These are phyloP conservation scores for Harmothoe impar DNA, from an alignment of 2,888 invertebrate species.

Conservation along the genomic window DNA sequence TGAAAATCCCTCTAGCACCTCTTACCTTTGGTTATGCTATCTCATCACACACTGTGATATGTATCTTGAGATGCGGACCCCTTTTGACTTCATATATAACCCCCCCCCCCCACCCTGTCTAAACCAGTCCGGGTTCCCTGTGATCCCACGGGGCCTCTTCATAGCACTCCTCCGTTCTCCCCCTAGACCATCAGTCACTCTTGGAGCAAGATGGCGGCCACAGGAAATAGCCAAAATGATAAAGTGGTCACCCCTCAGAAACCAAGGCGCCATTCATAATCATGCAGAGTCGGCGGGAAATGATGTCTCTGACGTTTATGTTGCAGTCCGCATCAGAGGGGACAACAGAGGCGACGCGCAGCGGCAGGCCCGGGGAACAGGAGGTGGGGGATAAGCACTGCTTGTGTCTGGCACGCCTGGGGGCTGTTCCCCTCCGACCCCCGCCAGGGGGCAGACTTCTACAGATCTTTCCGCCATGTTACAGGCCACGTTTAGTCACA, in stretches of 20 bases:
- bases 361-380: not conserved
- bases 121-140: no score
- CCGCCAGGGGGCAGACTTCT: not conserved
- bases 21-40: no score
- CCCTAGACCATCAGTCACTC: not conserved
- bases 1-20: no score
- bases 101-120: not conserved
- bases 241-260: slow-evolving; percentile 36
- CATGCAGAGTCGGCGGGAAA: not conserved
- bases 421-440: not conserved
- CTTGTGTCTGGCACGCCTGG: not conserved
- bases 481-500: not conserved
- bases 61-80: no score
- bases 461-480: not conserved
- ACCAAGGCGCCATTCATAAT: slow-evolving; percentile 16
- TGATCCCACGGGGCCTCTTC: not conserved
- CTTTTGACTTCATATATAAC: no score
- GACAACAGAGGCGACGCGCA: not conserved
- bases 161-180: not conserved
- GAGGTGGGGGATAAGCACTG: not conserved
- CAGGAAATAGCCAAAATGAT: slow-evolving; percentile 43
- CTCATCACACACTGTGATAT: no score
- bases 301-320: slow-evolving; percentile 31
- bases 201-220: slow-evolving; percentile 1
- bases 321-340: not conserved